Evolutionary conservation across 2,888 invertebrate genomes (phyloP).

Genomic region (Pegoplata infirma): DNA sequence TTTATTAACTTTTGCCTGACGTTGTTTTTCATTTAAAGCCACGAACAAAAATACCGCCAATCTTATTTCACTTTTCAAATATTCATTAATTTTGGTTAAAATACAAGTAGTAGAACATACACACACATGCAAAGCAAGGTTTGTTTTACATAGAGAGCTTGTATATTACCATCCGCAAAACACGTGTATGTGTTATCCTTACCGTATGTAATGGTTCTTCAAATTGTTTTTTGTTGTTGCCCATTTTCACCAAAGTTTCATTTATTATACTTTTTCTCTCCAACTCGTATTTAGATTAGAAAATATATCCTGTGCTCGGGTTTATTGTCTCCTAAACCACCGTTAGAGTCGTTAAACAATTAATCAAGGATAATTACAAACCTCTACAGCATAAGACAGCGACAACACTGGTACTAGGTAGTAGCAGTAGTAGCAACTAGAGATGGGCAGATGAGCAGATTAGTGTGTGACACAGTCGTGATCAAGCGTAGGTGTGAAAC

Average conservation of each 20-base stretch:
- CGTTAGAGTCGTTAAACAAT: slow-evolving; percentile 71
- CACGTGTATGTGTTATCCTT: slow-evolving; percentile 10
- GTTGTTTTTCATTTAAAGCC: not conserved
- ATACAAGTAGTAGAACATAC: not conserved
- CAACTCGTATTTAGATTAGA: too few relatives aligned
- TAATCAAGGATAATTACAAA: slow-evolving; percentile 74
- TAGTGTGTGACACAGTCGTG: too few relatives aligned
- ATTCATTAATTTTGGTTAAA: slow-evolving; percentile 37
- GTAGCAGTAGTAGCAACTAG: not conserved
- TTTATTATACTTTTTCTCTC: slow-evolving; percentile 35
- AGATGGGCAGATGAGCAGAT: too few relatives aligned
- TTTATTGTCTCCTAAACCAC: slow-evolving; percentile 61
- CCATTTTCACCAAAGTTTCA: slow-evolving; percentile 66
- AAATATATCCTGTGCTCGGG: not conserved
- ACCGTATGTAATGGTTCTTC: not conserved
- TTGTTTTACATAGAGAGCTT: too few relatives aligned
- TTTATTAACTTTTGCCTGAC: too few relatives aligned
- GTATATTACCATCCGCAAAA: not conserved
- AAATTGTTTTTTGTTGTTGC: slow-evolving; percentile 58
- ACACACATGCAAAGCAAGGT: not conserved
- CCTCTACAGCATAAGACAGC: slow-evolving; percentile 24
- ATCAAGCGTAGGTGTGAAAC: too few relatives aligned
- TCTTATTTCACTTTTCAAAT: slow-evolving; percentile 1
- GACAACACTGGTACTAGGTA: slow-evolving; percentile 3
- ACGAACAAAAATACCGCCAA: not conserved